Evolutionary conservation across 2,113 vertebrate species (phyloP).

Genomic region (Callipepla californica): DNA sequence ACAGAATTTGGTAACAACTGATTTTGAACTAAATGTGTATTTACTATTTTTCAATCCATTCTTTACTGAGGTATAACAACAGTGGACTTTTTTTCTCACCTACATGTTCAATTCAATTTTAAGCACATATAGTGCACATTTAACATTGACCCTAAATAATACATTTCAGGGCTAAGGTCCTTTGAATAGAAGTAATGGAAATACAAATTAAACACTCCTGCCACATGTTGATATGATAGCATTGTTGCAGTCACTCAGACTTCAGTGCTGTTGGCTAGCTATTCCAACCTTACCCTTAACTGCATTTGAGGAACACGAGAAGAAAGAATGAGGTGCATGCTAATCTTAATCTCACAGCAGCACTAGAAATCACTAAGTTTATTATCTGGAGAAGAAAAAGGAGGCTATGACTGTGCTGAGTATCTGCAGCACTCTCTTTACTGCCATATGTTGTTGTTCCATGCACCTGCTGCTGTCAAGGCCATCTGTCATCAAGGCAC

Average conservation of each 20-base stretch:
- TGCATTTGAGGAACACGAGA: not conserved
- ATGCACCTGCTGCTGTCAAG: not conserved
- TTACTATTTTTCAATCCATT: not conserved
- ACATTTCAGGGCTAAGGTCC: not conserved
- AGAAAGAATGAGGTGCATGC: not conserved
- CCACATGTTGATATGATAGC: not conserved
- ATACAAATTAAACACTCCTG: not conserved
- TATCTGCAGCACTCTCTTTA: not conserved
- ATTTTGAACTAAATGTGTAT: not conserved
- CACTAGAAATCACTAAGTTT: not conserved
- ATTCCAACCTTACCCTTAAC: not conserved
- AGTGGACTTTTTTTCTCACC: not conserved
- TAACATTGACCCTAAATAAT: not conserved
- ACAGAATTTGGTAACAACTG: not conserved
- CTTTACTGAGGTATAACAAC: not conserved
- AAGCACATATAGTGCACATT: not conserved
- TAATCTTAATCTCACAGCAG: not conserved
- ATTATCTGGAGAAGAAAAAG: not conserved
- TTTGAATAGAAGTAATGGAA: not conserved
- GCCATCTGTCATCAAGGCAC: not conserved
- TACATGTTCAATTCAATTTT: not conserved
- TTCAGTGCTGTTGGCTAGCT: not conserved
- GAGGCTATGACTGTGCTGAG: not conserved
- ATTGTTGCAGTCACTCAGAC: not conserved
- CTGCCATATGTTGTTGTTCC: not conserved